Base-by-base conservation (phyloP, 2,888 invertebrate genomes). In the Seladonia tumulorum region DNA sequence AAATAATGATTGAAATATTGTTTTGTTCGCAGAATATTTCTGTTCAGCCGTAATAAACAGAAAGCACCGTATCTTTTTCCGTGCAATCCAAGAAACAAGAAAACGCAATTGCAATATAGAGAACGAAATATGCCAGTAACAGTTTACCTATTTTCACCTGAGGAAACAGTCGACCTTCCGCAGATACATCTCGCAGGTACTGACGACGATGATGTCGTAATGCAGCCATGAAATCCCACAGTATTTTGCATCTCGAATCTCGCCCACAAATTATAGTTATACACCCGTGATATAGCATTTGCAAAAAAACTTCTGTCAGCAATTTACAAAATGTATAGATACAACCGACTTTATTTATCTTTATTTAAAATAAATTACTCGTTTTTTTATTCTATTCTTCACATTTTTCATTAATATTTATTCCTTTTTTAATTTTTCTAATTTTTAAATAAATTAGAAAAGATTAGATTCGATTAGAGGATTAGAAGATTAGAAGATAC, bases 131-230 rank as follows among this genome's bases (percentile, higher is more conserved):
- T 35, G 18, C 16, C 66, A 5, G 66, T 66, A 29, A 66, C 29
- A 66, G 35, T 18, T 66, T 16, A 35, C 25, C 25, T 66, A 66
- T 66, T 66, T 66, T 35, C 66, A 66, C 66, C 35, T 35, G 29
- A 29, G 66, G 35, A 66, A 66, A 66, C 35, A 29, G 66, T 66
- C 66, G 66, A 29, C 66, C 66, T 66, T 66, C 29, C 35, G 29
- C 29, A 35, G 66, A 66, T 8, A 29, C 35, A 35, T 35, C 35
- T 66, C 29, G 29, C 35, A 35, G 18, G 66, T 66, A 66, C 7
- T 7, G 35, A 35, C 18, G 35, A 66, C 16, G 35, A 7, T 2
- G 18, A 66, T 66, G 66, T 66, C 66, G 35, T 66, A 66, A 66
- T 18, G 66, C 35, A 66, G 35, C 66, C 66, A 35, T 35, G 66